Conservation (phyloP, 2,888 invertebrate genomes). For the Pandemis corylana region DNA sequence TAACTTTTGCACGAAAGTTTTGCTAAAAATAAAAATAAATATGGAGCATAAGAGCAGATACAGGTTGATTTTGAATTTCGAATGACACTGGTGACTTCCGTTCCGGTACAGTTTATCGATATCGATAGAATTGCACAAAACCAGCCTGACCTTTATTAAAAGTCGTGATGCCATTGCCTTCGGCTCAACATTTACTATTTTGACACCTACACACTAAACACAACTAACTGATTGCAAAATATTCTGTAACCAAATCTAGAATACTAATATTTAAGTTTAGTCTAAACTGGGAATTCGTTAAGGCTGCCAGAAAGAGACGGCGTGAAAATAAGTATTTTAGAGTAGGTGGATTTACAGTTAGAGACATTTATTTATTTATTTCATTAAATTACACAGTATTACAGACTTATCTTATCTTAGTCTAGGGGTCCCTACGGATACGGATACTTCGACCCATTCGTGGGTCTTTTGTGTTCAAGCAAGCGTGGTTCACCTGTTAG, state of each 20-base stretch:
- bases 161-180: slow-evolving; percentile 9
- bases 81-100: not conserved
- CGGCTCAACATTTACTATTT: not conserved
- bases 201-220: slow-evolving; percentile 8
- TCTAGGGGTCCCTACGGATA: too few species aligned
- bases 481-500: too few species aligned
- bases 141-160: slow-evolving; percentile 10
- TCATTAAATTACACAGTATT: too few species aligned
- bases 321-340: not conserved
- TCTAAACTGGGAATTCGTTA: not conserved
- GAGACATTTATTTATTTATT: too few species aligned
- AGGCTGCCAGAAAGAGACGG: not conserved
- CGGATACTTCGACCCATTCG: too few species aligned
- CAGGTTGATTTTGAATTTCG: not conserved
- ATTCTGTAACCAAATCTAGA: slow-evolving; percentile 4
- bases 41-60: too few species aligned
- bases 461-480: too few species aligned
- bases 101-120: not conserved
- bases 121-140: not conserved
- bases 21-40: too few species aligned
- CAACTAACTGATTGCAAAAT: not conserved
- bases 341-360: too few species aligned
- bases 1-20: too few species aligned
- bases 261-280: slow-evolving; percentile 2
- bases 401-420: too few species aligned